Conservation (phyloP, 2,888 invertebrate genomes). For the Ramazzottius varieornatus region DNA sequence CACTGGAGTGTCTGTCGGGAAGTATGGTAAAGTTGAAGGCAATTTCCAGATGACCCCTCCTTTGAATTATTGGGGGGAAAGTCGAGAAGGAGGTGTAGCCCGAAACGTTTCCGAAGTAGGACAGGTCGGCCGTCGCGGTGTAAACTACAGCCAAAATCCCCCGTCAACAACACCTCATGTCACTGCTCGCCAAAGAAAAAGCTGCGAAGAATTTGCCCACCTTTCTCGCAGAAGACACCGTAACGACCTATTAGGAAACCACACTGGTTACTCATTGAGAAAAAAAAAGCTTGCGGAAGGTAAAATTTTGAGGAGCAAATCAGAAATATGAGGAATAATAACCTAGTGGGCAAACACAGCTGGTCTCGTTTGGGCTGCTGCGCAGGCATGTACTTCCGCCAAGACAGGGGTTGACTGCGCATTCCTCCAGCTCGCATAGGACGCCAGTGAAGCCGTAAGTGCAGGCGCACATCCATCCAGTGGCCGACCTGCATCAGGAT, state of each 20-base stretch:
- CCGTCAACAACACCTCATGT: not conserved
- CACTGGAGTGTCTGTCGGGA: too few relatives aligned
- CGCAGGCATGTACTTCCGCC: not conserved
- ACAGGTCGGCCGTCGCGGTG: not conserved
- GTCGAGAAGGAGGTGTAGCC: not conserved
- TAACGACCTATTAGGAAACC: not conserved
- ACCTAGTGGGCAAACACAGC: too few relatives aligned
- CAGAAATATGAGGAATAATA: too few relatives aligned
- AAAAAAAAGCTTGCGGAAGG: too few relatives aligned
- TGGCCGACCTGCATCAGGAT: not conserved
- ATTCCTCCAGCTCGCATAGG: not conserved
- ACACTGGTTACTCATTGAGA: not conserved
- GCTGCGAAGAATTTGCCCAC: too few relatives aligned
- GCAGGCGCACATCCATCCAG: conserved; percentile 2
- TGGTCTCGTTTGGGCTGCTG: not conserved
- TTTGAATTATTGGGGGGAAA: not conserved
- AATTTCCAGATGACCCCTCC: not conserved
- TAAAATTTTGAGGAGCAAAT: too few relatives aligned
- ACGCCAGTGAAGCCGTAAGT: not conserved
- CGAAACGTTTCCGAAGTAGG: not conserved
- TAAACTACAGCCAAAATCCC: too few relatives aligned
- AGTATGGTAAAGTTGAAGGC: not conserved
- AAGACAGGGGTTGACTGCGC: not conserved
- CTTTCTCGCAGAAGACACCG: not conserved
- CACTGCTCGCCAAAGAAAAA: too few relatives aligned